Conservation (phyloP, 2,113 vertebrate species). For the Micronycteris hirsuta region DNA sequence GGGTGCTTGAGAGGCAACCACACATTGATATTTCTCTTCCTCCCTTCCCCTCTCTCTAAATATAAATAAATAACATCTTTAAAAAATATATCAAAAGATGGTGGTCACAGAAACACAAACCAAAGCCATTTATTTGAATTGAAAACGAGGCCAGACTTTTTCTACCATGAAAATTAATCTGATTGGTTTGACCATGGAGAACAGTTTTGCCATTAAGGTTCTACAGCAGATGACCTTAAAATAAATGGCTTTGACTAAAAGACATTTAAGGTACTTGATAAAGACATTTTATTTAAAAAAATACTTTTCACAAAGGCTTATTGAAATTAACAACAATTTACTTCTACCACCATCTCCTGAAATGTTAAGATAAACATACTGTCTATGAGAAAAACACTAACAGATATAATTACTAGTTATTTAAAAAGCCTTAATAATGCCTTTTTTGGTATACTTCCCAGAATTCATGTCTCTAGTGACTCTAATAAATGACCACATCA, state of each 20-base stretch:
- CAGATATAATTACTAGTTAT: background rate
- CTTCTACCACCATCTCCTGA: background rate
- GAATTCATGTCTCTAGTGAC: background rate
- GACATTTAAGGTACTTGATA: background rate
- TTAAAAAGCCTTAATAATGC: background rate
- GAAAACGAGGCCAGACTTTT: slow-evolving; percentile 9
- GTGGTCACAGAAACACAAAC: background rate
- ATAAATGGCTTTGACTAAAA: background rate
- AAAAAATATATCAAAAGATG: background rate
- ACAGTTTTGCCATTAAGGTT: background rate
- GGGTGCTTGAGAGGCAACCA: no score
- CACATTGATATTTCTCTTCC: no score
- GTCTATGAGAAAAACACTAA: background rate
- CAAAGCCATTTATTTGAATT: background rate
- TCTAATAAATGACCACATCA: background rate
- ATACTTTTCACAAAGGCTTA: background rate
- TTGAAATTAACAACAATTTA: slow-evolving; percentile 12
- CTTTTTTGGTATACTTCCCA: background rate
- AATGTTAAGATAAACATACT: background rate
- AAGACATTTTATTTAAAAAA: background rate
- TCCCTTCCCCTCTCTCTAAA: no score
- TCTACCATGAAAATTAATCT: slow-evolving; percentile 8
- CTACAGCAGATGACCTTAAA: background rate
- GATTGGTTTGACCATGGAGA: background rate
- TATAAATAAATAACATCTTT: no score